Conservation (phyloP, 2,888 invertebrate species). For the Chaetogeoica ovagalla region DNA sequence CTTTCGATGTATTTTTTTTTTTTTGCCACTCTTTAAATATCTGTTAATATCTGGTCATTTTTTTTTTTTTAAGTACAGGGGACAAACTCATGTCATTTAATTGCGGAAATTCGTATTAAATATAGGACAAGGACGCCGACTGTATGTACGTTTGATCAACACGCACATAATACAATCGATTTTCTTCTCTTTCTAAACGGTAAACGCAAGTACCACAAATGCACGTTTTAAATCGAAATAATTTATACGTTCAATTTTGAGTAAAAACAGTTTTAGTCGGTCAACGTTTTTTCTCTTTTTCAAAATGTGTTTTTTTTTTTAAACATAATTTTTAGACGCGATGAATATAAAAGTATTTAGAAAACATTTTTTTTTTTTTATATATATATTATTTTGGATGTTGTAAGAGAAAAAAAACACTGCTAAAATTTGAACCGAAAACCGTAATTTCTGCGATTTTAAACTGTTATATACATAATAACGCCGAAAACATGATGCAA, state of each 20-base stretch:
- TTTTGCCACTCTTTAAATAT: too few relatives aligned
- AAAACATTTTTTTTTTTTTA: too few relatives aligned
- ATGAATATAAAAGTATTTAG: too few relatives aligned
- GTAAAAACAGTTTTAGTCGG: background rate
- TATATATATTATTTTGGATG: too few relatives aligned
- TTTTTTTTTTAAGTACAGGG: background rate
- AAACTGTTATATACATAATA: too few relatives aligned
- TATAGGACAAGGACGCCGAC: background rate
- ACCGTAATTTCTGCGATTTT: too few relatives aligned
- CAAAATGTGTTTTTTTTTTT: too few relatives aligned
- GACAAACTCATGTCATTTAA: background rate
- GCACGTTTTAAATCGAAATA: background rate
- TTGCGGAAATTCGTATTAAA: background rate
- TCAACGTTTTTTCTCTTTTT: background rate
- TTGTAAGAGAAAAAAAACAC: too few relatives aligned
- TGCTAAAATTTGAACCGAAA: too few relatives aligned
- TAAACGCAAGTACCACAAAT: background rate
- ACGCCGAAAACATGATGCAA: too few relatives aligned
- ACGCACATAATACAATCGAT: background rate
- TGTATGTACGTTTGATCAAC: background rate
- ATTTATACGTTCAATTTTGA: background rate
- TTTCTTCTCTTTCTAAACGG: background rate
- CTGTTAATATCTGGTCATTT: background rate
- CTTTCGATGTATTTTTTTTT: too few relatives aligned
- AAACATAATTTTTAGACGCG: too few relatives aligned